These are phyloP conservation scores for Macrophya alboannulata DNA, from an alignment of 2,888 invertebrate species.

Conservation along the genomic window DNA sequence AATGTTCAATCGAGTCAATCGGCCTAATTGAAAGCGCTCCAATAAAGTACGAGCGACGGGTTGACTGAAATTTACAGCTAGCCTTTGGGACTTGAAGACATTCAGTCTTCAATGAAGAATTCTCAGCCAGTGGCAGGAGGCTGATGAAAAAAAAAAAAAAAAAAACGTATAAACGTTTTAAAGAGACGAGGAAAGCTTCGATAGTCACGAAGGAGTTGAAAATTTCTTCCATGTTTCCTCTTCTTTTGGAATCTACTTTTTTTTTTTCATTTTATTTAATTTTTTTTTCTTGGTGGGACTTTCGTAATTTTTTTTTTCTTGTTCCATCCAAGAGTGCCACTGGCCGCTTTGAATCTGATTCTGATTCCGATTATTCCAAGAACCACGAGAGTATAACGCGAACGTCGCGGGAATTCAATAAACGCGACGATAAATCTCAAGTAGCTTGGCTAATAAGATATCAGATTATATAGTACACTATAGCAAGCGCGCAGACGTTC, in stretches of 20 bases:
- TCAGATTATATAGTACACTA: constrained; percentile 65
- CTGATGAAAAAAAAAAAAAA: not conserved
- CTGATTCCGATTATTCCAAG: constrained; percentile 7
- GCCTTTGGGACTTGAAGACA: constrained; percentile 31
- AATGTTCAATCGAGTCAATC: constrained; percentile 50
- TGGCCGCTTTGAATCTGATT: constrained; percentile 24
- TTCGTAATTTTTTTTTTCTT: not conserved
- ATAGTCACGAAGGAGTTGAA: not conserved
- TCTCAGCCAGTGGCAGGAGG: not conserved
- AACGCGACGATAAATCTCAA: constrained; percentile 67
- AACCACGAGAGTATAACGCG: constrained; percentile 34
- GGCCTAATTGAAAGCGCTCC: constrained; percentile 40
- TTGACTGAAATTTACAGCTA: constrained; percentile 45
- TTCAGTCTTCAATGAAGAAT: not conserved
- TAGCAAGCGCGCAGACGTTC: constrained; percentile 59
- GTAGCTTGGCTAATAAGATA: constrained; percentile 71
- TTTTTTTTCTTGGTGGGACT: not conserved
- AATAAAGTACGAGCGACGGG: constrained; percentile 40
- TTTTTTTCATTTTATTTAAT: not conserved
- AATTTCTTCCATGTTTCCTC: not conserved
- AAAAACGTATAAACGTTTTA: not conserved
- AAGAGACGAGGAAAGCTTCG: not conserved
- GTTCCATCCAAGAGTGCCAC: not conserved
- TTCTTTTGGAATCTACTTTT: not conserved
- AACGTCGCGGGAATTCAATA: constrained; percentile 51